Base-by-base conservation (phyloP, 2,888 invertebrate species). In the Hermaeophaga mercurialis region DNA sequence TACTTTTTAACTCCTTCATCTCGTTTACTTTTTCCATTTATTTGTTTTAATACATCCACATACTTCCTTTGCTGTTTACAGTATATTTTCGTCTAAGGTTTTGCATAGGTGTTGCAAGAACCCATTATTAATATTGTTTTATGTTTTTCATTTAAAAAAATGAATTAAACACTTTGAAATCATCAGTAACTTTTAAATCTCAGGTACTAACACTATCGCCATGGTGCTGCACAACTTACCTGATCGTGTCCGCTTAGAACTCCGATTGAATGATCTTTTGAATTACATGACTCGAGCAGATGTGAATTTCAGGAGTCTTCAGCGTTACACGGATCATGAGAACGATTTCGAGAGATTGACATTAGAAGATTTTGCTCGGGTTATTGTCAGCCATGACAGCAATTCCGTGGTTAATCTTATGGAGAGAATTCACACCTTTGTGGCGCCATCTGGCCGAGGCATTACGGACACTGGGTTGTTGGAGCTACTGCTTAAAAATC, bases 281-380 rank as follows among this genome's bases (percentile, higher is more conserved):
- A 84, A 85, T 63, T 77, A 85, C 59, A 72, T 86, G 58, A 80
- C 81, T 52, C 77, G 84, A 11, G 82, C 89, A 36, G 80, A 84
- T 43, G 79, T 82, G 19, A 81, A 84, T 3, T 84, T 85, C 63
- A 72, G 80, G 19, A 79, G 81, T 67, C 86, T 88, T 84, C 72
- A 81, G 58, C 80, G 80, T 48, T 85, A 87, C 70, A 80, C 84
- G 49, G 73, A 78, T 4, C 58, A 65, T 7, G 56, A 66, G 4
- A 64, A 70, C 8, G 61, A 66, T 24, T 77, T 85, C 63, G 88
- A 90, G 72, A 73, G 79, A 61, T 79, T 80, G 56, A 91, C 91
- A 4, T 70, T 91, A 62, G 80, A 87, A 69, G 83, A 85, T 69
- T 91, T 90, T 70, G 89, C 90, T 0, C 80, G 80, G 62, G 84